Evolutionary conservation across 2,797 vertebrate species (phyloP), one percentile per base, ranked within the genome.

Genomic region (Eulemur mongoz): DNA sequence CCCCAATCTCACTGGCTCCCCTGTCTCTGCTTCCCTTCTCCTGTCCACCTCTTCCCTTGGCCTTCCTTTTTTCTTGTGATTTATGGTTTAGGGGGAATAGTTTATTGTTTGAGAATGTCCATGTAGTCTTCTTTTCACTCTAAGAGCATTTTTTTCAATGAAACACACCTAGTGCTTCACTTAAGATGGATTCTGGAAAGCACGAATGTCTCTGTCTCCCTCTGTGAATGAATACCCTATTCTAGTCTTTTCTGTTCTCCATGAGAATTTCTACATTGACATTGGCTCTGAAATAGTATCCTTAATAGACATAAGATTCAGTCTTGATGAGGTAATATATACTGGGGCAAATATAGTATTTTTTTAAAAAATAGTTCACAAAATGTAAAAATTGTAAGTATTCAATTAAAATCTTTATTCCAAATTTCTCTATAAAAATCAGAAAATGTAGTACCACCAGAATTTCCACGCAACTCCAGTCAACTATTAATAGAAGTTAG

Each of bases 51-150:
- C 23, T 85, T 30, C 17, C 15, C 8, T 81, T 63, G 57, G 0
- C 45, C 14, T 93, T 61, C 27, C 27, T 43, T 43, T 22, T 18
- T 13, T 83, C 40, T 84, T 88, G 12, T 61, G 45, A 93, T 70
- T 89, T 89, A 70, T 75, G 18, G 27, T 54, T 76, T 22, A 73
- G 12, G 25, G 3, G 25, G 35, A 88, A 76, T 50, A 67, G 20
- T 84, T 78, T 80, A 61, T 54, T 81, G n/a, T 38, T 85, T 54
- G 27, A 84, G 70, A 81, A 72, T 75, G 30, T 10, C 61, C 70
- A 40, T 79, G n/a, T 32, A 93, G 50, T 40, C 73, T 90, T 61
- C 32, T 43, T 97, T 92, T 89, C 54, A 91, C 73, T 67, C 5
- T 43, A 48, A 72, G 52, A 86, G 30, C 4, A 63, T 63, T 59